Conservation (phyloP, 2,113 vertebrate genomes). For the Neogobius melanostomus region DNA sequence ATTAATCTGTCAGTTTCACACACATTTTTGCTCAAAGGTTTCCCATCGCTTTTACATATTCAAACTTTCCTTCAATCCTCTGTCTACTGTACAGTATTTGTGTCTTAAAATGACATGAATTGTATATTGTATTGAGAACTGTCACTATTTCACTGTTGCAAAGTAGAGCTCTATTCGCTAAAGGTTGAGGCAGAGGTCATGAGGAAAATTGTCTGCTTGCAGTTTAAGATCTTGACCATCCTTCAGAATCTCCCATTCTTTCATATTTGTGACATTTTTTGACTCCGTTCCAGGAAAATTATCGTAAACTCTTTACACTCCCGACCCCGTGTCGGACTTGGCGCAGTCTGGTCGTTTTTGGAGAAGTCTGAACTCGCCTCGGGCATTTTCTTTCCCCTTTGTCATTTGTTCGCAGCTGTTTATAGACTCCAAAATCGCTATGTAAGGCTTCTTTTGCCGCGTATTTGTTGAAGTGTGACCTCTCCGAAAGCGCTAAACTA, state of each 20-base stretch:
- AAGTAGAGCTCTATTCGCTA: conserved; percentile 15
- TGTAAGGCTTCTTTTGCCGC: conserved; percentile 31
- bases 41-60: too few relatives aligned
- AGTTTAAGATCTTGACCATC: conserved; percentile 4
- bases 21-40: too few relatives aligned
- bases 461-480: conserved; percentile 51
- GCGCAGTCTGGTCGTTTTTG: conserved; percentile 20
- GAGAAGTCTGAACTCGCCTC: conserved; percentile 27
- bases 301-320: conserved; percentile 13
- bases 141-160: not conserved
- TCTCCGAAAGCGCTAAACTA: conserved; percentile 44
- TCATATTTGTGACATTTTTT: conserved; percentile 11
- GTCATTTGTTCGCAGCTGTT: conserved; percentile 56
- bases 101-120: too few relatives aligned
- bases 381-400: conserved; percentile 31
- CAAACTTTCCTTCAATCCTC: too few relatives aligned
- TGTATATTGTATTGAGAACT: too few relatives aligned
- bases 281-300: conserved; percentile 21
- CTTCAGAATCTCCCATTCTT: conserved; percentile 14
- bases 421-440: conserved; percentile 31
- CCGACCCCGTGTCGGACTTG: conserved; percentile 29
- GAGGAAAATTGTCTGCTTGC: not conserved
- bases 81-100: too few relatives aligned
- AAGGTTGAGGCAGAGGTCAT: not conserved
- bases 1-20: too few relatives aligned